Percentiles rank a stretch among this genome's conserved stretches.
These are phyloP conservation scores for Ectemnius cavifrons DNA, from an alignment of 2,888 invertebrate genomes.

Conservation along the genomic window DNA sequence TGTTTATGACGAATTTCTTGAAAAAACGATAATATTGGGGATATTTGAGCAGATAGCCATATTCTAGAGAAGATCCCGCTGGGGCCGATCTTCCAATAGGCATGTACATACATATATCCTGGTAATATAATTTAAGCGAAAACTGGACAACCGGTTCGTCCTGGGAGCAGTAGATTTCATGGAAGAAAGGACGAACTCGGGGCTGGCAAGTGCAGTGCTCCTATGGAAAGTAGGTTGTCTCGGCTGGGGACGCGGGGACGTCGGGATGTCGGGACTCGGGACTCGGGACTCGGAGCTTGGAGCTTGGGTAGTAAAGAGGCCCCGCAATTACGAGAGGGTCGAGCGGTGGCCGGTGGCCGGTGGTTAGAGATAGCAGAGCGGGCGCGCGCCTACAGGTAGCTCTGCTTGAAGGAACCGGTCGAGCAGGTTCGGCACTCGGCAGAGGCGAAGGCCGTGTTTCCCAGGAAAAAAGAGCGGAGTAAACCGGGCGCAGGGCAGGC, in stretches of 20 bases:
- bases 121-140: no score
- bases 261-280: neutral
- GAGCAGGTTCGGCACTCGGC: slow-evolving; percentile 57
- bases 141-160: no score
- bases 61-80: no score
- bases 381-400: slow-evolving; percentile 58
- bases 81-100: no score
- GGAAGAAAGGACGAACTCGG: neutral
- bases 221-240: slow-evolving; percentile 4
- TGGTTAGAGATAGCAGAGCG: slow-evolving; percentile 11
- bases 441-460: neutral
- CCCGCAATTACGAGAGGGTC: slow-evolving; percentile 2
- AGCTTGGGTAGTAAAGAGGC: no score
- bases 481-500: slow-evolving; percentile 18
- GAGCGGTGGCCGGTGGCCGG: neutral
- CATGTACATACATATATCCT: no score
- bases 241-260: neutral
- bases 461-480: slow-evolving; percentile 15
- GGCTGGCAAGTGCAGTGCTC: neutral
- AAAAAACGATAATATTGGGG: no score
- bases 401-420: slow-evolving; percentile 64
- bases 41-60: no score
- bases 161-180: no score
- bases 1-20: no score
- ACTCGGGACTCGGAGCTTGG: neutral